Percentiles rank a stretch among this genome's conserved stretches.
These are phyloP conservation scores for Portunus trituberculatus DNA, from an alignment of 1,140 invertebrate species.

Conservation along the genomic window DNA sequence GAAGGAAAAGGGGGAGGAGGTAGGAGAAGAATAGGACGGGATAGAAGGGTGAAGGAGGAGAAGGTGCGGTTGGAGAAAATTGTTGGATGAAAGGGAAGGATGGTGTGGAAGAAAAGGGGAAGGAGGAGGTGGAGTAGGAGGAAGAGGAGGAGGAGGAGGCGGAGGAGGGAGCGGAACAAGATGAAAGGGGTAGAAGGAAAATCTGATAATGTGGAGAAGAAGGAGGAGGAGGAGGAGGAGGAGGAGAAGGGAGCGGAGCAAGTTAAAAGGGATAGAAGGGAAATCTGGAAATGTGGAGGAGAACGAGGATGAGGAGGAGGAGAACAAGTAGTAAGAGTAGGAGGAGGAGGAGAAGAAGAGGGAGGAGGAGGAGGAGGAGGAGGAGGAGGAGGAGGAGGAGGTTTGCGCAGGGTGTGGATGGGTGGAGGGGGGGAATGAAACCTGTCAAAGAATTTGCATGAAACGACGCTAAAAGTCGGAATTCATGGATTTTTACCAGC, in stretches of 20 bases:
- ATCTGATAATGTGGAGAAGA: too few relatives aligned
- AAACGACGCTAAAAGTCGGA: conserved; percentile 46
- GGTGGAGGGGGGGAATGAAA: background rate
- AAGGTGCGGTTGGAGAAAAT: too few relatives aligned
- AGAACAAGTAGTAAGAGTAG: background rate
- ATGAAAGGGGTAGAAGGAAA: too few relatives aligned
- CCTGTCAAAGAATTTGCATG: conserved; percentile 41
- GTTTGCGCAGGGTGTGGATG: background rate
- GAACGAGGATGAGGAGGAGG: background rate
- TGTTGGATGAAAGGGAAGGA: too few relatives aligned
- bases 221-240: background rate
- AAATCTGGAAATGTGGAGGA: background rate
- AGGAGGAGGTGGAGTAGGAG: too few relatives aligned
- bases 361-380: background rate
- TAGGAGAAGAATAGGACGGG: background rate
- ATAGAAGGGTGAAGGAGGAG: too few relatives aligned
- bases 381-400: conserved; percentile 25
- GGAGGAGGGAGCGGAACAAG: too few relatives aligned
- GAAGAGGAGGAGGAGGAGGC: too few relatives aligned
- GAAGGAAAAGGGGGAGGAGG: background rate
- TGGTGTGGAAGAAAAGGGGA: too few relatives aligned
- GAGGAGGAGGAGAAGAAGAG: conserved; percentile 3
- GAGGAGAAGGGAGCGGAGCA: background rate
- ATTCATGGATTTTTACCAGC: conserved; percentile 25
- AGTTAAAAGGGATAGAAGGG: background rate